A percentile compares a stretch with the other conserved stretches of the same genome.
Evolutionary conservation across 2,888 invertebrate species (phyloP).

Genomic region (Cryptocheilus praepositus): DNA sequence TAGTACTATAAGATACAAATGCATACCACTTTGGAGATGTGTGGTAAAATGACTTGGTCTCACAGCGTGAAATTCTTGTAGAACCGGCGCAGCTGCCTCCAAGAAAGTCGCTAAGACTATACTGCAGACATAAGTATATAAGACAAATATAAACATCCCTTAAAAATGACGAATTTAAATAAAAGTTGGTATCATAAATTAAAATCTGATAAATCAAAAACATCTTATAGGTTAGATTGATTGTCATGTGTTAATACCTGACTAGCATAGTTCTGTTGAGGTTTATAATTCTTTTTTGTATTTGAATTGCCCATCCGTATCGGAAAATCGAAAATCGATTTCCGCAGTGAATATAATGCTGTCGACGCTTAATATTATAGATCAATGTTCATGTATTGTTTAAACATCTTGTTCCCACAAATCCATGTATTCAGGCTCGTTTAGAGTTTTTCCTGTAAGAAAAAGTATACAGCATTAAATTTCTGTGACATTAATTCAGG

Average conservation of each 20-base stretch:
- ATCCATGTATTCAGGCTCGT: no score
- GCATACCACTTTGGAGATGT: slow-evolving; percentile 46
- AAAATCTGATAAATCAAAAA: background rate
- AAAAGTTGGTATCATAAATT: no score
- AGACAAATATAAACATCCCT: background rate
- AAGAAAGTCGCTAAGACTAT: slow-evolving; percentile 64
- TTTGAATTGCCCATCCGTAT: slow-evolving; percentile 69
- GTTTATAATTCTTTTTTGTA: slow-evolving; percentile 58
- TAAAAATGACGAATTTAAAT: background rate
- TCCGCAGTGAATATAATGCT: background rate
- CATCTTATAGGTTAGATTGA: slow-evolving; percentile 52
- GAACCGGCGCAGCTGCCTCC: slow-evolving; percentile 58
- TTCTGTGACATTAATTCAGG: no score
- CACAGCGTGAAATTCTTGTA: slow-evolving; percentile 50
- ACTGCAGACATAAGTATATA: slow-evolving; percentile 49
- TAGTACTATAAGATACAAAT: slow-evolving; percentile 27
- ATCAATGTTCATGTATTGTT: no score
- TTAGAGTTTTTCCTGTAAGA: no score
- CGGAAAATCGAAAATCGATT: slow-evolving; percentile 8
- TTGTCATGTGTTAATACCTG: slow-evolving; percentile 57
- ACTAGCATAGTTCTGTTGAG: slow-evolving; percentile 63
- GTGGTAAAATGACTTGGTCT: slow-evolving; percentile 76
- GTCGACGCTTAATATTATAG: no score
- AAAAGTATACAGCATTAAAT: no score
- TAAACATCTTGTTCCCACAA: no score